Evolutionary conservation across 1,140 invertebrate genomes (phyloP).

Genomic region (Copidosoma floridanum): DNA sequence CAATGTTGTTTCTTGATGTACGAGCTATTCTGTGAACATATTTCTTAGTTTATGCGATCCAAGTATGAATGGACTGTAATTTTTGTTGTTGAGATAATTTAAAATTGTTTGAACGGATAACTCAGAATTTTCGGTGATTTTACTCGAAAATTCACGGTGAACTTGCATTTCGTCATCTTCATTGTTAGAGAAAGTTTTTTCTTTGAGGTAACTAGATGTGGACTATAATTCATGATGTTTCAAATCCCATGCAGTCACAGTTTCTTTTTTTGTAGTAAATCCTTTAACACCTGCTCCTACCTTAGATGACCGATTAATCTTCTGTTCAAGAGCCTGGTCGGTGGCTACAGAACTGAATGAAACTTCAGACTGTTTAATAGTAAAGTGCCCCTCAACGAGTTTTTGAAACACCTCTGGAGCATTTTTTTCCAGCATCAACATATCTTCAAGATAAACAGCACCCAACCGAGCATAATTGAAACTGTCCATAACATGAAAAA

Average conservation of each 20-base stretch:
- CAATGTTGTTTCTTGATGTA: background rate
- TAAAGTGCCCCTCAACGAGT: background rate
- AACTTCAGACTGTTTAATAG: background rate
- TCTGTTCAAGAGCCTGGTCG: constrained; percentile 7
- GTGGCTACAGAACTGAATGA: background rate
- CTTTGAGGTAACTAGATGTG: background rate
- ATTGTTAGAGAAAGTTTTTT: background rate
- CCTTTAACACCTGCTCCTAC: background rate
- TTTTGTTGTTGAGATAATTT: background rate
- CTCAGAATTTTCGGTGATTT: background rate
- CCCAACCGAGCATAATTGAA: constrained; percentile 24
- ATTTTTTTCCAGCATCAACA: background rate
- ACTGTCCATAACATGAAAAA: constrained; percentile 19
- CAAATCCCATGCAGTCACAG: background rate
- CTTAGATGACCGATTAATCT: background rate
- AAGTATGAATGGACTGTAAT: background rate
- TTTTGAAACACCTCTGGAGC: background rate
- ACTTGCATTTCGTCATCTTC: background rate
- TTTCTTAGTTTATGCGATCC: background rate
- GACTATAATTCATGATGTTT: background rate
- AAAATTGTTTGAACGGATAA: background rate
- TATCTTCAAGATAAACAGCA: constrained; percentile 18
- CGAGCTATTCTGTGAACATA: background rate
- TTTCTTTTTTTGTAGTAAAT: background rate
- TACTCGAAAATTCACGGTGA: constrained; percentile 1